A percentile compares a stretch with the other conserved stretches of the same genome.
These are phyloP conservation scores for Dolichomitus sp. DNA, from an alignment of 2,888 invertebrate genomes.

Conservation along the genomic window DNA sequence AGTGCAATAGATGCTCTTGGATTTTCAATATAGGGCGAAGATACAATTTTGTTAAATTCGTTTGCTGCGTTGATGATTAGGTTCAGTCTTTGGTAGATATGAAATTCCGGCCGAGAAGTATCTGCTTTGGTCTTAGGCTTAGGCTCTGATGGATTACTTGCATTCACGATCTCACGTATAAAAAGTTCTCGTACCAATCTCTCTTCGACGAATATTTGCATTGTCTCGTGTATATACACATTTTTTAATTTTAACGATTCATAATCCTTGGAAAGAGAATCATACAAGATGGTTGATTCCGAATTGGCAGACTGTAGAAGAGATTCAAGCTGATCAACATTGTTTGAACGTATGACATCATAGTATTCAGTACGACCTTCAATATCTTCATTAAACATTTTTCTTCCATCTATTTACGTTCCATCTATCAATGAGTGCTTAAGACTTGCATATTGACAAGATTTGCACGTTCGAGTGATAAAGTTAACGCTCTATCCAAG, in stretches of 20 bases:
- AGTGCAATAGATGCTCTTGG: neutral
- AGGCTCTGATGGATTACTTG: neutral
- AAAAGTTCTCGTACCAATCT: neutral
- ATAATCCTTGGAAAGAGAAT: neutral
- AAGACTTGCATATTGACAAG: neutral
- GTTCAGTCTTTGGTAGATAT: neutral
- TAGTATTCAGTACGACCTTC: neutral
- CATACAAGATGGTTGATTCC: neutral
- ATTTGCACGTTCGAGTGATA: neutral
- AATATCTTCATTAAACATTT: too few species aligned
- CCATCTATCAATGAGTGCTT: neutral
- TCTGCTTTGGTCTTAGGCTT: neutral
- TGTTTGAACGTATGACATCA: neutral
- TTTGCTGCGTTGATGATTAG: neutral
- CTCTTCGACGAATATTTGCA: neutral
- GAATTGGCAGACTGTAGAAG: neutral
- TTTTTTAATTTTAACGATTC: neutral
- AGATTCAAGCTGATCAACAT: slow-evolving; percentile 4
- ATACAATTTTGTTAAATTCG: neutral
- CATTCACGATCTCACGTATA: neutral
- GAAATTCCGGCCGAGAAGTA: neutral
- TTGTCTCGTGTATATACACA: neutral
- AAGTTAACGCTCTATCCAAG: too few species aligned
- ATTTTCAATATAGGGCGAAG: neutral
- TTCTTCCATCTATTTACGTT: neutral